Conservation (phyloP, 2,113 vertebrate genomes). For the Leptosomus discolor region DNA sequence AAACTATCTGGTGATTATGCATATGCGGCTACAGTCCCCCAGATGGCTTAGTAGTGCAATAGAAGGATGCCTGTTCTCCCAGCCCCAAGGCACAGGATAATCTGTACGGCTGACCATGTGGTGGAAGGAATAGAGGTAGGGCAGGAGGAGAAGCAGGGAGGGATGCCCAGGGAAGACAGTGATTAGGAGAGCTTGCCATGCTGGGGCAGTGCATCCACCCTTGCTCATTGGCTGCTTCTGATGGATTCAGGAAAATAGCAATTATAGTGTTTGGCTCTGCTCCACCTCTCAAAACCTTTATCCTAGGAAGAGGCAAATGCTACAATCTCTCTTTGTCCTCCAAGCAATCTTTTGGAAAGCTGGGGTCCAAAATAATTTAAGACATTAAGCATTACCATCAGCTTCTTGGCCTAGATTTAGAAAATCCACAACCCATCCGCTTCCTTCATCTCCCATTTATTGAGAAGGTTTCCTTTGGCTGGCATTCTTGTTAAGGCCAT, state of each 20-base stretch:
- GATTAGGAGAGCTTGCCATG: neutral
- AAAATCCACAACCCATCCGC: neutral
- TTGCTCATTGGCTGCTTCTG: neutral
- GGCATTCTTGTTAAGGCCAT: neutral
- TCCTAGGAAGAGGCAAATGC: neutral
- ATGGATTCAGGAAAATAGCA: neutral
- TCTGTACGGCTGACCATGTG: neutral
- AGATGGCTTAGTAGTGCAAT: neutral
- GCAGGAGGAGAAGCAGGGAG: neutral
- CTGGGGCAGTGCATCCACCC: neutral
- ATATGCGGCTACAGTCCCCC: neutral
- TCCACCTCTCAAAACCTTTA: neutral
- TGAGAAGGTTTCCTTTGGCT: constrained; percentile 23
- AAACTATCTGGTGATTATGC: neutral
- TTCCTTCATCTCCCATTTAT: neutral
- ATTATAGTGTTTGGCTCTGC: neutral
- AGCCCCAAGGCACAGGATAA: neutral
- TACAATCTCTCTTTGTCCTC: neutral
- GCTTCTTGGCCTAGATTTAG: constrained; percentile 5
- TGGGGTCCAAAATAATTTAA: neutral
- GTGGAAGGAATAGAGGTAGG: neutral
- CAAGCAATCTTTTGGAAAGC: neutral
- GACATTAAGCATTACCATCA: neutral
- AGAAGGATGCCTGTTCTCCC: neutral
- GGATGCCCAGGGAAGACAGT: neutral